phyloP scores from a whole-genome alignment of 2,797 vertebrate genomes.

The Arremon brunneinucha region DNA sequence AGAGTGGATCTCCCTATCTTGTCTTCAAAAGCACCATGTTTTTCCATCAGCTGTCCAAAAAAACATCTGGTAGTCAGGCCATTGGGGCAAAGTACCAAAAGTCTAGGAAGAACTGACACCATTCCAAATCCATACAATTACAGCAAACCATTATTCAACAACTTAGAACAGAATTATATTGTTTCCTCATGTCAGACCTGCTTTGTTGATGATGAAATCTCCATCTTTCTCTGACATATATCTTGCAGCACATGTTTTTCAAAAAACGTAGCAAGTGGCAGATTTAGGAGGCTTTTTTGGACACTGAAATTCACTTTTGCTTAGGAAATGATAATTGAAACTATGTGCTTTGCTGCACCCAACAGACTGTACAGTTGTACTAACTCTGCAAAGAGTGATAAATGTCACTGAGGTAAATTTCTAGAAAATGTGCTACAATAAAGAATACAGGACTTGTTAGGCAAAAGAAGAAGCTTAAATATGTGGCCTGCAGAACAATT shows the following conservation, averaged over 20 bases:
- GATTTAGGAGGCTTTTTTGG: neutral
- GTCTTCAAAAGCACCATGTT: neutral
- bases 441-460: neutral
- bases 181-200: neutral
- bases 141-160: neutral
- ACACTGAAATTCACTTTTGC: neutral
- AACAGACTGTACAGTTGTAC: neutral
- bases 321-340: neutral
- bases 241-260: neutral
- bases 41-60: neutral
- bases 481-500: neutral
- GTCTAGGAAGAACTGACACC: neutral
- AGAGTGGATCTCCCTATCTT: neutral
- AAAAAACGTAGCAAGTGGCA: neutral
- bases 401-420: neutral
- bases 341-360: neutral
- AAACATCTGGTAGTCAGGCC: neutral
- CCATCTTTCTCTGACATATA: fast-evolving
- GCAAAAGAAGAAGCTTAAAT: neutral
- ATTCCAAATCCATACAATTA: neutral
- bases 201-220: neutral
- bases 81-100: neutral
- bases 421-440: neutral
- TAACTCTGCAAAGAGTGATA: neutral
- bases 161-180: neutral